Evolutionary conservation across 2,888 invertebrate genomes (phyloP).

Genomic region (Allacma fusca): DNA sequence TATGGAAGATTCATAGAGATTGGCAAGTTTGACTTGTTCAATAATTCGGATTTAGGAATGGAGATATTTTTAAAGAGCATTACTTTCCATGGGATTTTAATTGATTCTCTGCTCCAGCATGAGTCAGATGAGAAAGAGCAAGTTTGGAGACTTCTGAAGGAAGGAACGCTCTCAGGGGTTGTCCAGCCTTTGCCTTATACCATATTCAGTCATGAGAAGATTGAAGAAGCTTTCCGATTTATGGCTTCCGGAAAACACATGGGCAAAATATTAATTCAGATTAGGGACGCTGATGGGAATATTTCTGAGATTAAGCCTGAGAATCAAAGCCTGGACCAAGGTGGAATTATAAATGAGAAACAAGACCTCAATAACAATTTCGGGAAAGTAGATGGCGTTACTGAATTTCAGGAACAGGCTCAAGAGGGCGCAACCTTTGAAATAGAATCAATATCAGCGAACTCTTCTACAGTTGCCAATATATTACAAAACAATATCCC

Average conservation of each 20-base stretch:
- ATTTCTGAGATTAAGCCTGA: slow-evolving; percentile 63
- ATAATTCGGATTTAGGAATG: slow-evolving; percentile 73
- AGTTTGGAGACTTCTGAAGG: slow-evolving; percentile 78
- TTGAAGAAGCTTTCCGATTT: slow-evolving; percentile 86
- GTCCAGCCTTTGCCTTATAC: slow-evolving; percentile 87
- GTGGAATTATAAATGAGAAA: too few species aligned
- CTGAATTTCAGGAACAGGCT: too few species aligned
- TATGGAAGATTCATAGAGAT: slow-evolving; percentile 83
- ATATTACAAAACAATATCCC: too few species aligned
- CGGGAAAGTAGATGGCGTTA: too few species aligned
- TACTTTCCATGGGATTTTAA: slow-evolving; percentile 79
- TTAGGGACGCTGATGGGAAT: slow-evolving; percentile 44
- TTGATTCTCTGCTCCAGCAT: slow-evolving; percentile 75
- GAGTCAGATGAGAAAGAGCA: slow-evolving; percentile 73
- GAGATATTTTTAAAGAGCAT: slow-evolving; percentile 75
- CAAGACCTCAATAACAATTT: too few species aligned
- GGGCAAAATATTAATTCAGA: slow-evolving; percentile 82
- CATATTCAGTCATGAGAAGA: slow-evolving; percentile 82
- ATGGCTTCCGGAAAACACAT: slow-evolving; percentile 98
- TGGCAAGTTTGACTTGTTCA: slow-evolving; percentile 82
- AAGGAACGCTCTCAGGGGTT: slow-evolving; percentile 86
- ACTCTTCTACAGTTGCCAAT: too few species aligned
- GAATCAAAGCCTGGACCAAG: too few species aligned
- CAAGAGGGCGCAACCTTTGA: too few species aligned
- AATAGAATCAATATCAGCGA: too few species aligned